Evolutionary conservation across 2,113 vertebrate genomes (phyloP), one percentile per base, ranked within the genome.

Genomic region (Menura novaehollandiae): DNA sequence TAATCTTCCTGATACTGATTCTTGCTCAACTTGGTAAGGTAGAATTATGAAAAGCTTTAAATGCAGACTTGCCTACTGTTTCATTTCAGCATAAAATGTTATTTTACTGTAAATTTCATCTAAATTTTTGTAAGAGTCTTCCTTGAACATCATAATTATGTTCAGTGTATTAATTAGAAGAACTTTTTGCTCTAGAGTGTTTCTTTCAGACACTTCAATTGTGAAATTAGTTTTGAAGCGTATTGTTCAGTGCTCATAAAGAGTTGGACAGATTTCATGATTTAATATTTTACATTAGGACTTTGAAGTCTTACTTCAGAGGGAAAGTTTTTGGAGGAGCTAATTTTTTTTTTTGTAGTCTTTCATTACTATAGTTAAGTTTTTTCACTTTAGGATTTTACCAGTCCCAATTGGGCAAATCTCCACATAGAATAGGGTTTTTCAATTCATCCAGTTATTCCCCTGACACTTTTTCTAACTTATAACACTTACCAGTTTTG

Each of bases 271-370:
- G 37, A 60, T 67, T 89, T 92, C 49, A 91, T 93, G 88, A 84
- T 83, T 92, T 83, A 64, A 8, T 94, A 66, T 82, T 94, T 95
- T 88, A 33, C 47, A 81, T 20, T 30, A 81, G 13, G 30, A 71
- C 71, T 96, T 97, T 87, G 92, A 96, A 94, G 71, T 17, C 11
- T 91, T 91, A 78, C 63, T 94, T 95, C 64, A 90, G 80, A 92
- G 72, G 22, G 33, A 56, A 47, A 49, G 21, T 85, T 96, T 93
- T 74, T 81, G 24, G 28, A 84, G 33, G 21, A 89, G 76, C 56
- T 90, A 87, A 79, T 30, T 59, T 5, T 3, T 49, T 62, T n/a
- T 79, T 59, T 73, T 62, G 8, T 64, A 46, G 68, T 69, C 74
- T 84, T 79, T n/a, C 23, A 52, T 39, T 51, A 47, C 82, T 82